A percentile compares a stretch with the other conserved stretches of the same genome.
Conservation (phyloP, 2,113 vertebrate genomes). For the Platichthys flesus region DNA sequence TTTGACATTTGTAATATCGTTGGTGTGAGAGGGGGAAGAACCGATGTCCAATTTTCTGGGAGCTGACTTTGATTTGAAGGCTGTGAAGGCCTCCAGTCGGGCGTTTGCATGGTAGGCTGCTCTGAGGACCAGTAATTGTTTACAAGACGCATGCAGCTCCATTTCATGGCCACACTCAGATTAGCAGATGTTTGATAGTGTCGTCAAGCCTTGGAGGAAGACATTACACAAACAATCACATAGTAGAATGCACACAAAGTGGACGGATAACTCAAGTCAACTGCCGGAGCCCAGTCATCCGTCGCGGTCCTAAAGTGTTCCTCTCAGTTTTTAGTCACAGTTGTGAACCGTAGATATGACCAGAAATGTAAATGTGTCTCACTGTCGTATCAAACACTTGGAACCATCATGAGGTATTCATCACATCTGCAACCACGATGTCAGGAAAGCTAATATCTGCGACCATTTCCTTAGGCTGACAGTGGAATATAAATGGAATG, state of each 20-base stretch:
- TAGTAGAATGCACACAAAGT: constrained; percentile 52
- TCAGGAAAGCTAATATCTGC: constrained; percentile 25
- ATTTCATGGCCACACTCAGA: constrained; percentile 62
- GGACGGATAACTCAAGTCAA: constrained; percentile 37
- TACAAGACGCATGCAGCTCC: constrained; percentile 51
- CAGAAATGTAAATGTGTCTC: constrained; percentile 25
- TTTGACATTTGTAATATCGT: constrained; percentile 44
- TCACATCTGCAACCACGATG: constrained; percentile 37
- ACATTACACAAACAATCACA: constrained; percentile 59
- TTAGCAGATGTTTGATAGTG: constrained; percentile 68
- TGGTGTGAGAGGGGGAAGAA: neutral
- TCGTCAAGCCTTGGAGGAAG: constrained; percentile 51
- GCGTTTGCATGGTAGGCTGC: constrained; percentile 29
- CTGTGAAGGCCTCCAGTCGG: constrained; percentile 22
- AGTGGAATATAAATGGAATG: constrained; percentile 41
- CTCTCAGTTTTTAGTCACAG: constrained; percentile 34
- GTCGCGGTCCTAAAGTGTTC: constrained; percentile 37
- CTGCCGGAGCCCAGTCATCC: constrained; percentile 35
- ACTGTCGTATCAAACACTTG: constrained; percentile 17
- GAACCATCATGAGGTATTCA: constrained; percentile 25
- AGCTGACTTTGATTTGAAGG: constrained; percentile 48
- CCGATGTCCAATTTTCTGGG: constrained; percentile 22
- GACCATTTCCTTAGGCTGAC: constrained; percentile 14
- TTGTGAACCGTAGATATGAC: constrained; percentile 17
- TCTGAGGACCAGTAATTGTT: constrained; percentile 49